These are phyloP conservation scores for Drosophila eohydei DNA, from an alignment of 2,888 invertebrate genomes.

Conservation along the genomic window DNA sequence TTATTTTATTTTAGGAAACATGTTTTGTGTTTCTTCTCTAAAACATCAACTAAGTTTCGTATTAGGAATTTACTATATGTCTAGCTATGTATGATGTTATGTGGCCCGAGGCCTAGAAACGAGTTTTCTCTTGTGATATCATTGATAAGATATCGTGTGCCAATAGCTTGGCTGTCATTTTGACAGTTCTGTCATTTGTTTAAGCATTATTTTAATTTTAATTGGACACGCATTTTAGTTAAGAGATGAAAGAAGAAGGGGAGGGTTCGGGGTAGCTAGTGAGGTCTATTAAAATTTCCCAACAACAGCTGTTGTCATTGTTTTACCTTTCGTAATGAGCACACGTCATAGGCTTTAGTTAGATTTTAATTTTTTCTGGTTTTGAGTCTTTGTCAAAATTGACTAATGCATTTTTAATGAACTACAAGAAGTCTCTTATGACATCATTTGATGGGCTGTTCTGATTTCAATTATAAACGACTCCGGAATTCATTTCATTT, in stretches of 20 bases:
- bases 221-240: constrained; percentile 56
- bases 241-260: background rate
- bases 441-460: constrained; percentile 55
- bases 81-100: constrained; percentile 17
- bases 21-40: constrained; percentile 1
- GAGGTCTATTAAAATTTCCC: constrained; percentile 45
- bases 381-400: constrained; percentile 28
- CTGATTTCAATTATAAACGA: constrained; percentile 28
- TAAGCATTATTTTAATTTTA: constrained; percentile 65
- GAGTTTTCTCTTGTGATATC: constrained; percentile 66
- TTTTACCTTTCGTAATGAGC: constrained; percentile 15
- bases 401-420: constrained; percentile 76
- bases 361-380: constrained; percentile 47
- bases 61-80: constrained; percentile 6
- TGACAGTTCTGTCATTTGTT: constrained; percentile 66
- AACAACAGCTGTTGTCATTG: constrained; percentile 50
- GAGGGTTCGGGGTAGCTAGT: background rate
- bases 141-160: constrained; percentile 57
- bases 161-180: constrained; percentile 40
- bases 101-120: constrained; percentile 42
- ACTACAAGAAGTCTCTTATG: constrained; percentile 26
- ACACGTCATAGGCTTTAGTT: constrained; percentile 57
- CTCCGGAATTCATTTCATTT: constrained; percentile 5
- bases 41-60: constrained; percentile 28
- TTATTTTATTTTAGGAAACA: background rate